phyloP scores from a whole-genome alignment of 2,888 invertebrate species.

The Nomada ferruginata region DNA sequence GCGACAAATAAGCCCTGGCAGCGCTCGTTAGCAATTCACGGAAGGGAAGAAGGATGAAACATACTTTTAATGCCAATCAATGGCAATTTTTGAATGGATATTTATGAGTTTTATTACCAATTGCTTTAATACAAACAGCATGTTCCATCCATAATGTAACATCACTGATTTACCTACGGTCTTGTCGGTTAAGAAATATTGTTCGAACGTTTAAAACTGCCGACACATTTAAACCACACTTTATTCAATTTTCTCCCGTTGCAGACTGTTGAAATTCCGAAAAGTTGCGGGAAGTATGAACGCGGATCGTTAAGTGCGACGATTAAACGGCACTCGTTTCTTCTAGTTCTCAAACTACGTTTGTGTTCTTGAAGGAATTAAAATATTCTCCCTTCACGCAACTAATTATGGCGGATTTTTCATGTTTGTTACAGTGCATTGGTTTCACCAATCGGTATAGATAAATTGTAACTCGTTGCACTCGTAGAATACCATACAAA shows the following conservation, averaged over 20 bases:
- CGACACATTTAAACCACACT: background rate
- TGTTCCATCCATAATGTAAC: no score
- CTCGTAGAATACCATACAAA: background rate
- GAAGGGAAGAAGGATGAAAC: background rate
- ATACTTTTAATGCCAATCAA: background rate
- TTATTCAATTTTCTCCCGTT: slow-evolving; percentile 37
- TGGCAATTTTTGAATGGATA: background rate
- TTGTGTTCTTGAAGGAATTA: slow-evolving; percentile 48
- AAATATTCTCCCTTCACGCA: slow-evolving; percentile 35
- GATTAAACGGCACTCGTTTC: slow-evolving; percentile 24
- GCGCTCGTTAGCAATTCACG: slow-evolving; percentile 3
- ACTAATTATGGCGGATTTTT: background rate
- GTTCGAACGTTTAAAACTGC: background rate
- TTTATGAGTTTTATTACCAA: background rate
- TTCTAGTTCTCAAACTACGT: slow-evolving; percentile 32
- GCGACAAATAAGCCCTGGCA: background rate
- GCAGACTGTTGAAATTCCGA: slow-evolving; percentile 25
- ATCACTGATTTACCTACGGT: background rate
- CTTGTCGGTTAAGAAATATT: background rate
- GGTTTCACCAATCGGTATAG: background rate
- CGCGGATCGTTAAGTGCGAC: slow-evolving; percentile 49
- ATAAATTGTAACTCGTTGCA: no score
- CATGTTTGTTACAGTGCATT: background rate
- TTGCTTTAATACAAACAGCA: background rate
- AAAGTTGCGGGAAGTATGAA: slow-evolving; percentile 57